Evolutionary conservation across 2,113 vertebrate genomes (phyloP), one percentile per base, ranked within the genome.

Genomic region (Festucalex cinctus): DNA sequence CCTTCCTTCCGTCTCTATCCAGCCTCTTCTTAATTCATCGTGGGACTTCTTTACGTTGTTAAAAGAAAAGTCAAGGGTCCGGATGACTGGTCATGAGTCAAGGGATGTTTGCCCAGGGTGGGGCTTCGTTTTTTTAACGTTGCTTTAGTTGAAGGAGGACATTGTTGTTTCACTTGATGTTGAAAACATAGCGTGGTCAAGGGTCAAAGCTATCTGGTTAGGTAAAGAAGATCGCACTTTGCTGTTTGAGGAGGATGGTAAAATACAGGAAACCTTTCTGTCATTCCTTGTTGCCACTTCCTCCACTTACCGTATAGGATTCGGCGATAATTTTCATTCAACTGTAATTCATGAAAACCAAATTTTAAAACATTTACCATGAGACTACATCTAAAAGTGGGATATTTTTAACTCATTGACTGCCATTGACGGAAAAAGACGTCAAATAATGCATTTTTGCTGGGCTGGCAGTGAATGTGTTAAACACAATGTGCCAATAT

Each of bases 1-100:
- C 83, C 83, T 85, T 79, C 68, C 76, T 83, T 86, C 83, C 69
- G 49, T 82, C 73, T 66, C 75, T 65, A 71, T 66, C 79, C 83
- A 66, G 66, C 75, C 37, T 58, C 66, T 22, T 1, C 73, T 79
- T 66, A 70, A 79, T 81, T 76, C 35, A 72, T 83, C 53, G 35
- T 63, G 76, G 74, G 73, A 64, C 66, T 60, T 80, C 54, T 78
- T 28, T 10, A 36, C 54, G 49, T 28, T 70, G 57, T 65, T 56
- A 66, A 82, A 82, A 76, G 63, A 85, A 78, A 82, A 76, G 71
- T 41, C 70, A 80, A 81, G 80, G 71, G 74, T 69, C 69, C 32
- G 32, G 74, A 65, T 41, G 68, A 46, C 65, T 48, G 63, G 26
- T 65, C 57, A 67, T 61, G 78, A 75, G 71, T 77, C 37, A 66